phyloP scores from a whole-genome alignment of 2,113 vertebrate genomes.

The Cyprinodon tularosa region DNA sequence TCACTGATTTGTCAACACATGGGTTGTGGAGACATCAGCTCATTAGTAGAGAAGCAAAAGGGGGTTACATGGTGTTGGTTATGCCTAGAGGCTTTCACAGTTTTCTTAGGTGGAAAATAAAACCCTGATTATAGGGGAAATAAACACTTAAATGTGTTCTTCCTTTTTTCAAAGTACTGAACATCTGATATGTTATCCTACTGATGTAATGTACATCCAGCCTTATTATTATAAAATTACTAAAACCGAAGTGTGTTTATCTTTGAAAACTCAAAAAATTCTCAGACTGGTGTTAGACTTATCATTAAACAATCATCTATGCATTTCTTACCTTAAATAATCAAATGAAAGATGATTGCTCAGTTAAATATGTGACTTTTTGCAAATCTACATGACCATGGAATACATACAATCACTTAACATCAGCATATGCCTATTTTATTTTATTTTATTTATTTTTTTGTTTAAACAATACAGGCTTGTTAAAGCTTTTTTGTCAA shows the following conservation, averaged over 20 bases:
- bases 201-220: not conserved
- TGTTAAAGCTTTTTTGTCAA: slow-evolving; percentile 38
- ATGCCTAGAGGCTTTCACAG: not conserved
- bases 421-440: slow-evolving; percentile 2
- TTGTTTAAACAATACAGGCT: slow-evolving; percentile 4
- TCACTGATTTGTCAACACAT: not conserved
- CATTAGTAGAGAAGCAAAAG: not conserved
- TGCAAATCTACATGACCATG: slow-evolving; percentile 1
- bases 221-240: not conserved
- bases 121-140: not conserved
- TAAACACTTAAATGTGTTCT: not conserved
- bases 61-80: not conserved
- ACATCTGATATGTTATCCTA: not conserved
- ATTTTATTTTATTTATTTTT: too few relatives aligned
- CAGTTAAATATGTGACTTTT: not conserved
- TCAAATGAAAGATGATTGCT: slow-evolving; percentile 5
- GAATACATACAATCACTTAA: slow-evolving; percentile 9
- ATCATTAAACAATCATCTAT: not conserved
- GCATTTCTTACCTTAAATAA: not conserved
- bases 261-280: not conserved
- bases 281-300: not conserved
- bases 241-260: not conserved
- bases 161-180: not conserved
- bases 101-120: not conserved
- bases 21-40: not conserved